These are phyloP conservation scores for Lycia hirtaria DNA, from an alignment of 2,888 invertebrate species.

Conservation along the genomic window DNA sequence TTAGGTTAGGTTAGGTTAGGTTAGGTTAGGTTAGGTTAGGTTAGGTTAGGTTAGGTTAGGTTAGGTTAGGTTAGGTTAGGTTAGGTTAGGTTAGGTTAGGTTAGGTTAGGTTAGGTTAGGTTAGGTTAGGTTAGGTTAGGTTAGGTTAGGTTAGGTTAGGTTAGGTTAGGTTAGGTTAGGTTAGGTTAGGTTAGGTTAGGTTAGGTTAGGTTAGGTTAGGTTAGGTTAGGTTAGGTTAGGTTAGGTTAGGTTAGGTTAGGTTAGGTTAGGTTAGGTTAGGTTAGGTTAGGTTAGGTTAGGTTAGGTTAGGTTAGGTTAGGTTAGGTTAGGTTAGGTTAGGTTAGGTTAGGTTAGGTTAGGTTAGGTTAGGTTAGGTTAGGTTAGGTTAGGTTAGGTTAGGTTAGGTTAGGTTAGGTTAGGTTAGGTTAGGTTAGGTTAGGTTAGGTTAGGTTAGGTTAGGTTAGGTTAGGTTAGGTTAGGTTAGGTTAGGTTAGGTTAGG, in stretches of 20 bases:
- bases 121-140: conserved; percentile 11
- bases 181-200: conserved; percentile 31
- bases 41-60: conserved; percentile 39
- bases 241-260: conserved; percentile 41
- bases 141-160: conserved; percentile 17
- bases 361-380: conserved; percentile 21
- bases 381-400: conserved; percentile 32
- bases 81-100: conserved; percentile 15
- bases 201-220: conserved; percentile 38
- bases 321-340: conserved; percentile 12
- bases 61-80: conserved; percentile 40
- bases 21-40: conserved; percentile 38
- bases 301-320: conserved; percentile 17
- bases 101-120: conserved; percentile 18
- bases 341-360: conserved; percentile 15
- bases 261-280: conserved; percentile 36
- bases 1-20: conserved; percentile 37
- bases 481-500: conserved; percentile 15
- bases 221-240: conserved; percentile 38
- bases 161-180: conserved; percentile 13
- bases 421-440: conserved; percentile 39
- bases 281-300: conserved; percentile 15
- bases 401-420: conserved; percentile 37
- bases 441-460: conserved; percentile 41
- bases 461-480: conserved; percentile 31